Evolutionary conservation across 2,888 invertebrate species (phyloP), one percentile per base, ranked within the genome.

Genomic region (Hanleya hanleyi): DNA sequence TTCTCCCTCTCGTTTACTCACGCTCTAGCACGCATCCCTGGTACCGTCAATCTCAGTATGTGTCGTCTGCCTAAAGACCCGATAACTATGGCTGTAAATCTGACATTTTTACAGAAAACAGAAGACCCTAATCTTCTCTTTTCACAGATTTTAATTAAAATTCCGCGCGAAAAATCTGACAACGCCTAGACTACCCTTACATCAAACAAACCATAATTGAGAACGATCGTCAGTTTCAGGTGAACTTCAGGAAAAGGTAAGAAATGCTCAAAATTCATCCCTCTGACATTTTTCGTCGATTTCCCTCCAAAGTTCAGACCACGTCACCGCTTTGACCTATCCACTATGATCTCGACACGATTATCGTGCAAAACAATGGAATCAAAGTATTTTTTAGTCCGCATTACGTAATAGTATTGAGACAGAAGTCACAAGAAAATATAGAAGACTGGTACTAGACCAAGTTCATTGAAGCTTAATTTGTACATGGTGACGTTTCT

Each of bases 121-220:
- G 57, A 57, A 57, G 57, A 22, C 57, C 15, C 57, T 57, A 18
- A 57, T 22, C 57, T 18, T 29, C 32, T 57, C 22, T 57, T 26
- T 57, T 57, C 29, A 32, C 57, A 57, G 32, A 57, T 57, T 57
- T 57, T 57, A 57, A 57, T 57, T 57, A 57, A 57, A 57, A 57
- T 57, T 57, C 57, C 57, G 32, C 29, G 32, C 57, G 57, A 57
- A 29, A 57, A 29, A 57, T 12, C 22, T 29, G 57, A 57, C 57
- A 57, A 57, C 57, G 57, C 57, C 57, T 57, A 22, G 15, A 15
- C 57, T 57, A 57, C 26, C 22, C 26, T 57, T 22, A 57, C 57
- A 57, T 57, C 57, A 57, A 57, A 57, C 57, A 57, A 22, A 26
- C 12, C 22, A 57, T 26, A 57, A 57, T 29, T 57, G 47, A n/a